Percentiles rank a stretch among this genome's conserved stretches.
phyloP scores from a whole-genome alignment of 1,140 invertebrate species.

The Aphelenchoides avenae region DNA sequence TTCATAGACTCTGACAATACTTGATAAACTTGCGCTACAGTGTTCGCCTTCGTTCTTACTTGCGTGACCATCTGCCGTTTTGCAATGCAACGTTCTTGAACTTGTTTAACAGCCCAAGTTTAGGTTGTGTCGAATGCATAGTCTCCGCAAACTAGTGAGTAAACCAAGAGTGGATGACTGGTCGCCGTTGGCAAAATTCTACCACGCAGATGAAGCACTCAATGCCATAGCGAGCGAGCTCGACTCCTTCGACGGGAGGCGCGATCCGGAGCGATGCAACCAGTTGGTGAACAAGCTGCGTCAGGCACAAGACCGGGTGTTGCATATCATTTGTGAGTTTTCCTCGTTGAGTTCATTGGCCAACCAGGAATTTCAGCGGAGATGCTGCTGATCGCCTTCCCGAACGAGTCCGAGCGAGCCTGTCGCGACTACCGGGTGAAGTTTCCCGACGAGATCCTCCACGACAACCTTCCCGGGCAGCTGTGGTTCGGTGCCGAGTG shows the following conservation, averaged over 20 bases:
- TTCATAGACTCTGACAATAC: too few relatives aligned
- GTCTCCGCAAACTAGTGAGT: conserved; percentile 55
- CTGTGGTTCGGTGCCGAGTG: conserved; percentile 98
- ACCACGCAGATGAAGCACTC: conserved; percentile 92
- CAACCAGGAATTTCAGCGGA: conserved; percentile 72
- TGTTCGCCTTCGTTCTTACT: too few relatives aligned
- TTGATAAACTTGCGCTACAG: too few relatives aligned
- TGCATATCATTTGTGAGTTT: conserved; percentile 52
- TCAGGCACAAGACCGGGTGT: conserved; percentile 64
- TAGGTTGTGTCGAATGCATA: conserved; percentile 45
- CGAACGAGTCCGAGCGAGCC: conserved; percentile 73
- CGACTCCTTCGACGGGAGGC: conserved; percentile 94
- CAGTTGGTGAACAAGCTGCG: conserved; percentile 85
- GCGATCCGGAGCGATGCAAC: conserved; percentile 92
- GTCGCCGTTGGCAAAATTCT: conserved; percentile 83
- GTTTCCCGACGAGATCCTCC: conserved; percentile 95
- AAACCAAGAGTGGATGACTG: conserved; percentile 57
- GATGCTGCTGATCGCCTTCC: conserved; percentile 66
- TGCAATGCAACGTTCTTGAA: too few relatives aligned
- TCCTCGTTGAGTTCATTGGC: background rate
- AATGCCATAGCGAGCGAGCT: conserved; percentile 71
- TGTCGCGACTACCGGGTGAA: conserved; percentile 92
- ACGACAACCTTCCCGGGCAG: conserved; percentile 93
- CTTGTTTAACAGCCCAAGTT: too few relatives aligned
- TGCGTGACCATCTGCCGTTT: too few relatives aligned